A percentile compares a stretch with the other conserved stretches of the same genome.
These are phyloP conservation scores for Dipodomys stephensi DNA, from an alignment of 2,113 vertebrate genomes.

Conservation along the genomic window DNA sequence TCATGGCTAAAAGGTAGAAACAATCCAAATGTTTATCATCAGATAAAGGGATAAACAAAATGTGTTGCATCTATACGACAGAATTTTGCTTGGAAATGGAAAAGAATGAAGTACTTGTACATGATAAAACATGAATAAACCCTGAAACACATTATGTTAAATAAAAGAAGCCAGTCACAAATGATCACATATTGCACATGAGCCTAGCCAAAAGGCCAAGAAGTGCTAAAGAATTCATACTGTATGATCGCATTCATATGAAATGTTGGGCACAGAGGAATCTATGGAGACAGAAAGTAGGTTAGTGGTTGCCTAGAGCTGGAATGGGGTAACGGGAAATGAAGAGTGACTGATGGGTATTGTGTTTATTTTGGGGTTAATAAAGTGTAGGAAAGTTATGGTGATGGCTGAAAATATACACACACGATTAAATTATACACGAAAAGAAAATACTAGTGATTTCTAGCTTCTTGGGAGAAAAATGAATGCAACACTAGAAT, in stretches of 20 bases:
- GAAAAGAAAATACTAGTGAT: neutral
- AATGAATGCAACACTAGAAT: neutral
- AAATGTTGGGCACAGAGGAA: neutral
- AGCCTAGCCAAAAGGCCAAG: neutral
- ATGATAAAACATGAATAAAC: neutral
- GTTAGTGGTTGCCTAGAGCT: conserved; percentile 24
- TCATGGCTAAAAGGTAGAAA: neutral
- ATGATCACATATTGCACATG: neutral
- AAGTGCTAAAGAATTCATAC: neutral
- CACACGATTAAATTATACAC: neutral
- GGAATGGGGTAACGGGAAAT: neutral
- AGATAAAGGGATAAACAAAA: neutral
- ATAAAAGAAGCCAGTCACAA: conserved; percentile 9
- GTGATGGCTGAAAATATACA: neutral
- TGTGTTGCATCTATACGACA: no score
- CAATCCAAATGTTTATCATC: neutral
- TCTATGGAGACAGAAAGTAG: conserved; percentile 30
- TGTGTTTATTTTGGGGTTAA: conserved; percentile 42
- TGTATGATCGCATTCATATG: conserved; percentile 22
- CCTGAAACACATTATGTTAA: conserved; percentile 25
- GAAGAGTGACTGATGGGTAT: conserved; percentile 18
- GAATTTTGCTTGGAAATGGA: neutral
- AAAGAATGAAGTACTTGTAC: neutral
- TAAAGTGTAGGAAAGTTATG: conserved; percentile 37
- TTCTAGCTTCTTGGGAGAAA: neutral